A percentile compares a stretch with the other conserved stretches of the same genome.
These are phyloP conservation scores for Epinotia bilunana DNA, from an alignment of 2,888 invertebrate genomes.

Conservation along the genomic window DNA sequence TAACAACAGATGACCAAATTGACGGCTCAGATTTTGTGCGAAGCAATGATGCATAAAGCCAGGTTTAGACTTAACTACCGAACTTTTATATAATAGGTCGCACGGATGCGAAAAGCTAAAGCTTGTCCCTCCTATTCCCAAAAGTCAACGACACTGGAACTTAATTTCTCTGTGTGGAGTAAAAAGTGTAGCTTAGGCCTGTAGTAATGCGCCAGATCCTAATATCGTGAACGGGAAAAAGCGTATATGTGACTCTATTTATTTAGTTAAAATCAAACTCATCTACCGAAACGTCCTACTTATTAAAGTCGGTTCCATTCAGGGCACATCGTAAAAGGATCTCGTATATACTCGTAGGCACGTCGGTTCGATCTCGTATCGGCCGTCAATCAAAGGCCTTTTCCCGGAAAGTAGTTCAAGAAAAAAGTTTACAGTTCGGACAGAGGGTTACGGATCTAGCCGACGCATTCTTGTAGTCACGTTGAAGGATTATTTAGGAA, in stretches of 20 bases:
- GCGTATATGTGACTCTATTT: background rate
- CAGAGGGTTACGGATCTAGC: background rate
- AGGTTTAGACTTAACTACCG: background rate
- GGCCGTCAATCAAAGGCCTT: conserved; percentile 31
- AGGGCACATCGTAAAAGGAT: conserved; percentile 9
- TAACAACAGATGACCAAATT: background rate
- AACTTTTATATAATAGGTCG: background rate
- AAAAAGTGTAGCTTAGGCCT: too few species aligned
- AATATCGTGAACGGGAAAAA: too few species aligned
- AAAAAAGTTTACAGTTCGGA: conserved; percentile 23
- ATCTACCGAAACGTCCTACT: background rate
- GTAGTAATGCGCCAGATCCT: too few species aligned
- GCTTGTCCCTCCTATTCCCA: background rate
- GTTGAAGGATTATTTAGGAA: background rate
- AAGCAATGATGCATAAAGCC: too few species aligned
- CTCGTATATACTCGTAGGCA: background rate
- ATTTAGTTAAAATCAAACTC: background rate
- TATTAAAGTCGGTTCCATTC: conserved; percentile 16
- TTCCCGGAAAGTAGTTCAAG: conserved; percentile 25
- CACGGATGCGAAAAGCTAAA: background rate
- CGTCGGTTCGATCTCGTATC: conserved; percentile 8
- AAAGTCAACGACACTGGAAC: background rate
- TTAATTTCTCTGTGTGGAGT: background rate
- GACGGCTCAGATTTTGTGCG: too few species aligned
- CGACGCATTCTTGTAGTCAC: background rate